A percentile compares a stretch with the other conserved stretches of the same genome.
Conservation (phyloP, 2,113 vertebrate genomes). For the Aleadryas rufinucha region DNA sequence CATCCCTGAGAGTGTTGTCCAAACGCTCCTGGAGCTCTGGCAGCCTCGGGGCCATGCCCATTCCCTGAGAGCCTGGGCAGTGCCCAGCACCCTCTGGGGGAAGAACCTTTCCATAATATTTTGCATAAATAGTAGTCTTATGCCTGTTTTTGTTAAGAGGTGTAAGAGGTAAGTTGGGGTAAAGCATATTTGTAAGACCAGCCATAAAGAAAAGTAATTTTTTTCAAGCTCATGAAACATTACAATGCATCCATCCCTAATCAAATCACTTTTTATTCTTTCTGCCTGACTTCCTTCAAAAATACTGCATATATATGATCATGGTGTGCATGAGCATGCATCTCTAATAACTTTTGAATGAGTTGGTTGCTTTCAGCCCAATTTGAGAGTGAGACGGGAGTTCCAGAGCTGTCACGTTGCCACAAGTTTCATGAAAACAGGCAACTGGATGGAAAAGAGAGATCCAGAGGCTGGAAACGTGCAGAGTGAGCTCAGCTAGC, state of each 20-base stretch:
- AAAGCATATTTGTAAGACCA: background rate
- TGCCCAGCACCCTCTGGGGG: background rate
- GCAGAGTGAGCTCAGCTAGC: background rate
- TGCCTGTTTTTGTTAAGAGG: background rate
- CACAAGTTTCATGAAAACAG: background rate
- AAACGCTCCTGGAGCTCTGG: background rate
- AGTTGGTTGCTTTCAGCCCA: conserved; percentile 8
- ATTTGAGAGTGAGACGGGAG: background rate
- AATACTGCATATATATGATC: background rate
- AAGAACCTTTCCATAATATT: background rate
- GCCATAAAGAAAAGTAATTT: background rate
- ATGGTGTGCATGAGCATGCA: conserved; percentile 14
- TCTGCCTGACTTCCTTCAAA: conserved; percentile 4
- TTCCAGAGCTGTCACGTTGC: background rate
- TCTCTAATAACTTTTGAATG: conserved; percentile 17
- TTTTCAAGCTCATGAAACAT: background rate
- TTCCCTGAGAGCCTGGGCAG: background rate
- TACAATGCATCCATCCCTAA: background rate
- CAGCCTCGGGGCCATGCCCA: fast-evolving
- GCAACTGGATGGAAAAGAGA: background rate
- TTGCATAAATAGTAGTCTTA: background rate
- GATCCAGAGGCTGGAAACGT: background rate
- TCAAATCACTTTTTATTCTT: conserved; percentile 17
- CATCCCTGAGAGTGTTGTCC: fast-evolving
- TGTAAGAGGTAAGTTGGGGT: background rate